Conservation (phyloP, 1,140 invertebrate genomes). For the Sycobia sp. region DNA sequence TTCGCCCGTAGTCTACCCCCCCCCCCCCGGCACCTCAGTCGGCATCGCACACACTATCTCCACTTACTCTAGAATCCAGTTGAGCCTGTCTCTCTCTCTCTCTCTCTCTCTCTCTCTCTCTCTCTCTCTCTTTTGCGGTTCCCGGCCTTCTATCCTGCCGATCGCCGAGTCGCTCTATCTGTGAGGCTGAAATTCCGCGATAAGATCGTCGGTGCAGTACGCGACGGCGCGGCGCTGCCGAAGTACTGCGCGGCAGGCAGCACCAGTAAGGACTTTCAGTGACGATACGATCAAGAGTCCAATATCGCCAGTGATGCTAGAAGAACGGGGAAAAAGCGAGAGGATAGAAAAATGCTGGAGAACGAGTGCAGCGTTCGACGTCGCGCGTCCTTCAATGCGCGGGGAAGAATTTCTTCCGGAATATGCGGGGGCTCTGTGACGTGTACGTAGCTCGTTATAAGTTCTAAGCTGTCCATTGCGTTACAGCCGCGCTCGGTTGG, state of each 20-base stretch:
- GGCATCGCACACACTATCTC: neutral
- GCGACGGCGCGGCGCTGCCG: neutral
- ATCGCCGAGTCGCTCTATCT: conserved; percentile 14
- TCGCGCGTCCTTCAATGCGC: neutral
- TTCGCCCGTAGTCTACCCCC: neutral
- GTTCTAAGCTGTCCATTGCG: too few species aligned
- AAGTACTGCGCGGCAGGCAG: neutral
- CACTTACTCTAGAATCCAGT: conserved; percentile 17
- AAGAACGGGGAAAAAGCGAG: neutral
- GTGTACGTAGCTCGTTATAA: too few species aligned
- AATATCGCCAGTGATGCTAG: neutral
- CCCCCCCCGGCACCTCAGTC: too few species aligned
- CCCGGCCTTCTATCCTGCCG: too few species aligned
- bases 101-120: too few species aligned
- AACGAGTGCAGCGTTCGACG: neutral
- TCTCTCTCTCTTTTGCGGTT: too few species aligned
- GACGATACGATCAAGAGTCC: neutral
- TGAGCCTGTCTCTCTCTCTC: neutral
- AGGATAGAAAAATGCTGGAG: neutral
- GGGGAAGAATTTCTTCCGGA: neutral
- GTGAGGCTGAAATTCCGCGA: conserved; percentile 30
- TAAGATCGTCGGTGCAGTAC: conserved; percentile 25
- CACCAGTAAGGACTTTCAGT: neutral
- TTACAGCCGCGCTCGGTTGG: neutral
- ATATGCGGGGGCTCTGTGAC: neutral